These are phyloP conservation scores for Crambe crambe DNA, from an alignment of 37 sponge, comb jelly and placozoan genomes.

Conservation along the genomic window DNA sequence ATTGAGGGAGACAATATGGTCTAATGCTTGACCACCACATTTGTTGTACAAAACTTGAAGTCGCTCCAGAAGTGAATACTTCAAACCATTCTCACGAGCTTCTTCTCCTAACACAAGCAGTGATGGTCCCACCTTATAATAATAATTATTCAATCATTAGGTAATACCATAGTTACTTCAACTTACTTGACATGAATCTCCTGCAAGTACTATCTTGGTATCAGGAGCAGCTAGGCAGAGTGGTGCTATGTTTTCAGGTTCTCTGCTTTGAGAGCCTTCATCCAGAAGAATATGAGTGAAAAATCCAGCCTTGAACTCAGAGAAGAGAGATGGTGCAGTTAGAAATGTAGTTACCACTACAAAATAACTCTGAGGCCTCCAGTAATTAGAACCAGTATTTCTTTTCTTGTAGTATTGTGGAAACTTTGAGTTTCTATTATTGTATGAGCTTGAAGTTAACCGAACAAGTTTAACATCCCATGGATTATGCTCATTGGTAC, in stretches of 20 bases:
- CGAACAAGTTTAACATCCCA: slow-evolving; percentile 2
- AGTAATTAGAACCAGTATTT: too few species aligned
- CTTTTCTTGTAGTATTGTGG: background rate
- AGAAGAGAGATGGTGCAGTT: slow-evolving; percentile 13
- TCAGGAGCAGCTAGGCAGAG: slow-evolving; percentile 39
- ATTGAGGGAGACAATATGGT: slow-evolving; percentile 22
- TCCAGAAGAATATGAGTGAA: slow-evolving; percentile 85
- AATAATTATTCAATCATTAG: too few species aligned
- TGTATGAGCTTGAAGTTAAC: background rate
- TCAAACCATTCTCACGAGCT: slow-evolving; percentile 55
- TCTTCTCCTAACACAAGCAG: slow-evolving; percentile 68
- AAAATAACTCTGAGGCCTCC: background rate
- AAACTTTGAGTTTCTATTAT: background rate
- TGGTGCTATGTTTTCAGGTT: slow-evolving; percentile 72
- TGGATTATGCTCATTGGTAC: background rate
- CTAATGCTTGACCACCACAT: background rate
- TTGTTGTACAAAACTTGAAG: slow-evolving; percentile 37
- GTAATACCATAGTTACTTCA: background rate
- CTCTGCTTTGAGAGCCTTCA: slow-evolving; percentile 74
- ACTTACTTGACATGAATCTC: slow-evolving; percentile 73
- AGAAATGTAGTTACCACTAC: slow-evolving; percentile 63
- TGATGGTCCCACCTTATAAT: slow-evolving; percentile 81
- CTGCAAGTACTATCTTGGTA: slow-evolving; percentile 79
- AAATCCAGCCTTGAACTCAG: background rate
- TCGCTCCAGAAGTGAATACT: slow-evolving; percentile 56